A percentile compares a stretch with the other conserved stretches of the same genome.
Conservation (phyloP, 1,140 invertebrate species). For the Octopus sinensis region DNA sequence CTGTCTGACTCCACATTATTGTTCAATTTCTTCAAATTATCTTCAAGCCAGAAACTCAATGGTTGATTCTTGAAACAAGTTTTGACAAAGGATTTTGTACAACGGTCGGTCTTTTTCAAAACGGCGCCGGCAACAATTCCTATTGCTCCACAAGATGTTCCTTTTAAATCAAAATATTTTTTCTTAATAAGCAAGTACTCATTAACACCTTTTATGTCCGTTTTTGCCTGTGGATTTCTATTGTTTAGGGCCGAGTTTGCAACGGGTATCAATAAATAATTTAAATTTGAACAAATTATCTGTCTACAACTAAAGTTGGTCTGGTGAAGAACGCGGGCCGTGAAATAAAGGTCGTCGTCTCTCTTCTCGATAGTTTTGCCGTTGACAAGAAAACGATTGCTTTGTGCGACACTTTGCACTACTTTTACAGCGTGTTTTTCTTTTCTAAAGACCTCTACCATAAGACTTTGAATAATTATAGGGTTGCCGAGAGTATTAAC, state of each 20-base stretch:
- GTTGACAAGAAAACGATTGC: too few relatives aligned
- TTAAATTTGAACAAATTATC: too few relatives aligned
- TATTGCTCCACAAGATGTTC: neutral
- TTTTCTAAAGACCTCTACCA: too few relatives aligned
- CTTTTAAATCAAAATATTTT: neutral
- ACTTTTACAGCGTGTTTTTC: too few relatives aligned
- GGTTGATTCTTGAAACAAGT: neutral
- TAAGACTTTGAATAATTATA: neutral
- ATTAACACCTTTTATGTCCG: neutral
- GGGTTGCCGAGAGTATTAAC: neutral
- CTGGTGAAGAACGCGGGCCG: too few relatives aligned
- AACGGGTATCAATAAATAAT: neutral
- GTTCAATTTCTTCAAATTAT: neutral
- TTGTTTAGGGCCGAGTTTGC: neutral
- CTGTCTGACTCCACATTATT: neutral
- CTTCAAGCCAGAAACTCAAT: neutral
- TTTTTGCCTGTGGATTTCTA: neutral
- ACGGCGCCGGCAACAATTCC: neutral
- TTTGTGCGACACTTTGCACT: too few relatives aligned
- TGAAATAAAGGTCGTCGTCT: too few relatives aligned
- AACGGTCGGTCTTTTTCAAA: neutral
- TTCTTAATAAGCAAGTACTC: neutral
- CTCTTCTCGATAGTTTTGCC: too few relatives aligned
- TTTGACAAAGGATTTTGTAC: neutral
- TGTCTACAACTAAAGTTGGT: too few relatives aligned